phyloP scores from a whole-genome alignment of 2,888 invertebrate genomes.

The Lottia gigantea region DNA sequence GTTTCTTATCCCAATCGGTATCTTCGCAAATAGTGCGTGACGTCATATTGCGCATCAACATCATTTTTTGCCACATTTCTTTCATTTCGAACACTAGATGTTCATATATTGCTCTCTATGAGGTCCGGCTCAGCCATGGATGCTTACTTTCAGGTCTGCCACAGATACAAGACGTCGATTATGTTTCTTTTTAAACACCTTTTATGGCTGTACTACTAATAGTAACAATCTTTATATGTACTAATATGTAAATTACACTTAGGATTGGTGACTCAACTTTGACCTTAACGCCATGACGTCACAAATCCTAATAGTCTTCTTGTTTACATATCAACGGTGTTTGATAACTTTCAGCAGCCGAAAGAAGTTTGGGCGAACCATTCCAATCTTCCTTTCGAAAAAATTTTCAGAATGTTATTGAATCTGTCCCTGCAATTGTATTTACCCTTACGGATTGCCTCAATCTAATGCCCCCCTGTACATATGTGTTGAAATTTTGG shows the following conservation, averaged over 20 bases:
- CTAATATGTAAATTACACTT: not conserved
- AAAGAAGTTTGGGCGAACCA: not conserved
- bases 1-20: too few species aligned
- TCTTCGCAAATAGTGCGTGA: too few species aligned
- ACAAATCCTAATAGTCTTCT: not conserved
- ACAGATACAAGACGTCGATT: too few species aligned
- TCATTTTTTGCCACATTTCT: too few species aligned
- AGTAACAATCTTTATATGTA: not conserved
- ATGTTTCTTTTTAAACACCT: not conserved
- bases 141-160: too few species aligned
- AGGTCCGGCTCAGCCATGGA: too few species aligned
- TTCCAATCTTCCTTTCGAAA: not conserved
- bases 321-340: not conserved
- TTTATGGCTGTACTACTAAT: constrained; percentile 1
- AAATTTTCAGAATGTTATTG: not conserved
- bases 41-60: too few species aligned
- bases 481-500: too few species aligned
- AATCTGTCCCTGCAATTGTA: not conserved
- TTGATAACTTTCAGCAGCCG: not conserved
- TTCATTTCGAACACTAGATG: too few species aligned
- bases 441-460: too few species aligned
- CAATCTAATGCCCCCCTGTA: too few species aligned
- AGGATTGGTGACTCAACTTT: not conserved
- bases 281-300: constrained; percentile 2
- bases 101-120: too few species aligned